Base-by-base conservation (phyloP, 2,888 invertebrate genomes). In the Agrochola circellaris region DNA sequence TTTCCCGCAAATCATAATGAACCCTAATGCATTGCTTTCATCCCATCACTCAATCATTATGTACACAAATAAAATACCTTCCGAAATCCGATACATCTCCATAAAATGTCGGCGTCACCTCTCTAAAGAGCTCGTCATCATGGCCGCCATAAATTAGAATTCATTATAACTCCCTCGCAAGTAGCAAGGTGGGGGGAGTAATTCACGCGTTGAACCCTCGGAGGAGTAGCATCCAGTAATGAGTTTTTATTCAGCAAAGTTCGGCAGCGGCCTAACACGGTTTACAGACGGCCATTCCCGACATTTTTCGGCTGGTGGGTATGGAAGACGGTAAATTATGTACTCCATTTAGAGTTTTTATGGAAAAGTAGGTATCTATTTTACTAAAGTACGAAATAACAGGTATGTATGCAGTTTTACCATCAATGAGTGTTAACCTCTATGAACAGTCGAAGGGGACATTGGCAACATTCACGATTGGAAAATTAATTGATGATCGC, bases 231-330 rank as follows among this genome's bases (percentile, higher is more conserved):
- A 58, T 73, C 66, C 65, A 66, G 83, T 89, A 86, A 89, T 87
- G 89, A 89, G 89, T 89, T 88, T 89, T 89, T 88, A 89, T 88
- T 89, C 79, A 83, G 76, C 74, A 71, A 89, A 89, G 67, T 86
- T 86, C 48, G 75, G 54, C 65, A 65, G 48, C 34, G n/a, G 68
- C 70, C 64, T 77, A 77, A 68, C 76, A 69, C 51, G 68, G 34
- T 79, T 74, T 62, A 64, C 67, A 6, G 23, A 58, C 7, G 34
- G 17, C 38, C 26, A 23, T 51, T 58, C 74, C 65, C 74, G 73
- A 4, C n/a, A 7, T 38, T 61, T 67, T 60, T n/a, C 8, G 2
- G n/a, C n/a, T 38, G n/a, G 11, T 0, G 34, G 38, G 34, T 68
- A 11, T 68, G 0, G 20, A 34, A 20, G 20, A 58, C 34, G 68